A percentile compares a stretch with the other conserved stretches of the same genome.
phyloP scores from a whole-genome alignment of 2,797 vertebrate genomes.

The Anas flavirostris region DNA sequence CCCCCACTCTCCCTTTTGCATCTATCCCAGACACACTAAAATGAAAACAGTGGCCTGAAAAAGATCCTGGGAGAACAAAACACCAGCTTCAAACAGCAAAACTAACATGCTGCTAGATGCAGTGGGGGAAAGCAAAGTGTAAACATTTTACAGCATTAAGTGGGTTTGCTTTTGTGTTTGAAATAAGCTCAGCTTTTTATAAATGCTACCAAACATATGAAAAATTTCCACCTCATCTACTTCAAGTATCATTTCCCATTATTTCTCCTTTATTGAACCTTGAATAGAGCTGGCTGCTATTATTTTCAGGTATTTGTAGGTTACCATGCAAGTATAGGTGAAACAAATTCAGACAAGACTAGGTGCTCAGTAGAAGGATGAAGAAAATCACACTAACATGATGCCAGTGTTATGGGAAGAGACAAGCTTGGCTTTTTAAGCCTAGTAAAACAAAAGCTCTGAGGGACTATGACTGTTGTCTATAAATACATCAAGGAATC shows the following conservation, averaged over 20 bases:
- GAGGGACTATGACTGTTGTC: constrained; percentile 19
- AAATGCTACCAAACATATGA: neutral
- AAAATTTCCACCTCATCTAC: neutral
- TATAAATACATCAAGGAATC: constrained; percentile 62
- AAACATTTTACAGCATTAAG: neutral
- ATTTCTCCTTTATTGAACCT: neutral
- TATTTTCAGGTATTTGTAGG: neutral
- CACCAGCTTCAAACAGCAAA: neutral
- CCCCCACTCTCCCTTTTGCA: neutral
- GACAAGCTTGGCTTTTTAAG: neutral
- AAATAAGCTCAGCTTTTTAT: neutral
- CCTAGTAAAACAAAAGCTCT: constrained; percentile 10
- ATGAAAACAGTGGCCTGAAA: neutral
- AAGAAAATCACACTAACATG: neutral
- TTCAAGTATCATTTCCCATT: neutral
- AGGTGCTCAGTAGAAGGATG: neutral
- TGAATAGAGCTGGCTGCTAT: neutral
- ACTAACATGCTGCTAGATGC: accelerated
- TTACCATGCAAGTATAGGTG: neutral
- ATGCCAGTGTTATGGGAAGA: neutral
- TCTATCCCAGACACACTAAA: neutral
- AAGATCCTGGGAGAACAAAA: neutral
- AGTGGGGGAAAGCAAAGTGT: accelerated
- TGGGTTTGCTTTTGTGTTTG: neutral
- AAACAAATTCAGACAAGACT: neutral